Evolutionary conservation across 2,113 vertebrate genomes (phyloP).

Genomic region (Atrichornis clamosus): DNA sequence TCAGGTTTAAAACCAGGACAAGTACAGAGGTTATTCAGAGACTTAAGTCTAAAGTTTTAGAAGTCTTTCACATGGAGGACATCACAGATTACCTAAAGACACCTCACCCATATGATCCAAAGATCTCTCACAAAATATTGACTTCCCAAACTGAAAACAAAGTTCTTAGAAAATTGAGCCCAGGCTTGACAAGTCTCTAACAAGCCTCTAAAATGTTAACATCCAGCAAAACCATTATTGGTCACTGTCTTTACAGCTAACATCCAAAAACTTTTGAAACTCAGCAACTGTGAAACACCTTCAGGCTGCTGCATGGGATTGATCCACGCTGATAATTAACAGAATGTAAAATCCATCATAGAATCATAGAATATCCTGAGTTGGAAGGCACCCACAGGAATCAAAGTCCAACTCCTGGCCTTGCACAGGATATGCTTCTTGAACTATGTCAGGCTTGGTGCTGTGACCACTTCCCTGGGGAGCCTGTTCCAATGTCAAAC

Average conservation of each 20-base stretch:
- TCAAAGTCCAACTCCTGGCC: fast-evolving
- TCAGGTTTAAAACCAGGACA: not conserved
- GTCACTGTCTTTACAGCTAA: not conserved
- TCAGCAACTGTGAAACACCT: not conserved
- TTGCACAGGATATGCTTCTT: not conserved
- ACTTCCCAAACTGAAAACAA: not conserved
- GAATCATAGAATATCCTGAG: not conserved
- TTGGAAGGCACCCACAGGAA: not conserved
- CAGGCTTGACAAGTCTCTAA: not conserved
- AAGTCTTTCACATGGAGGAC: not conserved
- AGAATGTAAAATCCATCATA: not conserved
- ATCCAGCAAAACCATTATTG: not conserved
- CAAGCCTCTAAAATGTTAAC: not conserved
- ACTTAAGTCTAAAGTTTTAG: not conserved
- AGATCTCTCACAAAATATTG: not conserved
- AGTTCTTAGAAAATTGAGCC: not conserved
- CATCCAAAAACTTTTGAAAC: not conserved
- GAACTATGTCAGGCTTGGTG: not conserved
- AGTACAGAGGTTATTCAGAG: not conserved
- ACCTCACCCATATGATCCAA: not conserved
- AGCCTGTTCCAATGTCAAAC: not conserved
- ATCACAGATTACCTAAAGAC: not conserved
- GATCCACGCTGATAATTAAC: not conserved
- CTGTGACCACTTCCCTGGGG: not conserved
- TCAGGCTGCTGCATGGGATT: not conserved